Base-by-base conservation (phyloP, 1,140 invertebrate genomes). In the Orchesella cincta region DNA sequence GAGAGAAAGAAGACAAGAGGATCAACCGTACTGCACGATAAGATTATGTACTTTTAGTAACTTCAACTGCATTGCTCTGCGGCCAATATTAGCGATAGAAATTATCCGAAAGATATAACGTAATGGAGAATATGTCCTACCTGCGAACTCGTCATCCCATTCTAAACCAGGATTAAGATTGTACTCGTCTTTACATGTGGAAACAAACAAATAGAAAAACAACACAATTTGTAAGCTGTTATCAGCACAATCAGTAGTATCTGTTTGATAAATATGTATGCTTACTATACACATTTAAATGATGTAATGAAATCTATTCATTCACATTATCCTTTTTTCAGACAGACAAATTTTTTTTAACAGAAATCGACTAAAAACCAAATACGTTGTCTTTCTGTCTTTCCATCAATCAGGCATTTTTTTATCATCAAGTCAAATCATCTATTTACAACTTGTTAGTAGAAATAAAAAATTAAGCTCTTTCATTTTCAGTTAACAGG, bases 81-180 rank as follows among this genome's bases (percentile, higher is more conserved):
- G 26, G n/a, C 14, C 2, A 31, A 14, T 62, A 67, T 29, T 67
- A 67, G 62, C 62, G 29, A 67, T 31, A 57, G 33, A 67, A 14
- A 67, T 57, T 67, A 67, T 67, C 33, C 8, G 5, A 67, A 33
- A 33, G n/a, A 14, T 57, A 14, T n/a, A 70, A 57, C 71, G 54
- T 62, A 73, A 34, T 77, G 73, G 80, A 71, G 78, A 79, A 67
- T 71, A 77, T 78, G 83, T 94, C 94, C 93, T 96, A 96, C 94
- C 94, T 96, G 94, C 94, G 89, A 98, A 98, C 90, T 98, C 96
- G 94, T 98, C 96, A 91, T 98, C 96, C 96, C 96, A 98, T 90
- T 98, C 96, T 96, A 98, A 95, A 93, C 93, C 93, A 90, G 94
- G 94, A 91, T 95, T 96, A 92, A 96, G 93, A 94, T 96, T 96